phyloP scores from a whole-genome alignment of 2,797 vertebrate genomes.

The Psittacula derbiana region DNA sequence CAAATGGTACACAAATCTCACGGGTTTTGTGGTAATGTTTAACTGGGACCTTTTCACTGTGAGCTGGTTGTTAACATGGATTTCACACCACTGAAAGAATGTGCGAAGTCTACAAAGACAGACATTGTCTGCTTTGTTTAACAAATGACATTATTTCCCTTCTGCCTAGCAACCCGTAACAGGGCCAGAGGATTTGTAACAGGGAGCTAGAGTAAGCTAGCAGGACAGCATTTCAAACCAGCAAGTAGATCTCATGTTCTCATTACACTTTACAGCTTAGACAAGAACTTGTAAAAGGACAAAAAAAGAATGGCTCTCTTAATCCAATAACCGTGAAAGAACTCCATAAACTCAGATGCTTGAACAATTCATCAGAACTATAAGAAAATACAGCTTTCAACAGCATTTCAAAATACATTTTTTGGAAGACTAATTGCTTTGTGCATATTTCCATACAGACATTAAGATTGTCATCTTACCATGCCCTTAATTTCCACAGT shows the following conservation, averaged over 20 bases:
- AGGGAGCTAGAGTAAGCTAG: background rate
- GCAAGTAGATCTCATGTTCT: background rate
- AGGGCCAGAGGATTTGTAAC: conserved; percentile 11
- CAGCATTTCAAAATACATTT: background rate
- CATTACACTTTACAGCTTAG: conserved; percentile 34
- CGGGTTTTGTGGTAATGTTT: background rate
- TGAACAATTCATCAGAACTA: background rate
- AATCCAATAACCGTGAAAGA: background rate
- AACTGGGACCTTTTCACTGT: background rate
- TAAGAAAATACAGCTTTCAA: background rate
- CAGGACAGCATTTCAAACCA: background rate
- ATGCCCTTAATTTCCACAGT: background rate
- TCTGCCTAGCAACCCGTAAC: conserved; percentile 31
- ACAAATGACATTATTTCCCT: conserved; percentile 42
- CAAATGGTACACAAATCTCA: background rate
- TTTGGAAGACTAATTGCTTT: background rate
- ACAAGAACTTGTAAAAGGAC: conserved; percentile 16
- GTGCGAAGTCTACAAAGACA: background rate
- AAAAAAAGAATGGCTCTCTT: background rate
- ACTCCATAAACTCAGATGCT: background rate
- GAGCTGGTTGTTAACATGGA: background rate
- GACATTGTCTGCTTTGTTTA: conserved; percentile 36
- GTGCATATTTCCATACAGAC: background rate
- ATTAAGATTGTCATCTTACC: background rate
- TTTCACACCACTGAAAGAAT: conserved; percentile 36